Evolutionary conservation across 2,888 invertebrate species (phyloP).

Genomic region (Anorthoa munda): DNA sequence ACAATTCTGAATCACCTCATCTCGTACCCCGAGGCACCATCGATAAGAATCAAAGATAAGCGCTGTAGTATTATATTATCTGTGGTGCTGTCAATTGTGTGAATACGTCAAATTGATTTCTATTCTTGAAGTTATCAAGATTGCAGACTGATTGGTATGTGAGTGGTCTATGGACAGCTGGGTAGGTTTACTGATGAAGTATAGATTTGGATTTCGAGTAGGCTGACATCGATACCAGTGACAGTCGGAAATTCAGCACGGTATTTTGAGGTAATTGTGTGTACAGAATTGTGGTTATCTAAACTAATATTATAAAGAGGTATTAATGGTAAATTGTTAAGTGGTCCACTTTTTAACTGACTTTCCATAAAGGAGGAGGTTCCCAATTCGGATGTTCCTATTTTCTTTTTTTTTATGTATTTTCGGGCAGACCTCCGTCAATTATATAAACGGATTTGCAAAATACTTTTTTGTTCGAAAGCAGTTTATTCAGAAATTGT

Average conservation of each 20-base stretch:
- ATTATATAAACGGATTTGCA: too few relatives aligned
- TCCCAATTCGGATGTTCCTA: too few relatives aligned
- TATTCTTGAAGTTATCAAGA: constrained; percentile 29
- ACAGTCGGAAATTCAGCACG: background rate
- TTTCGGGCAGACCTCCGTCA: too few relatives aligned
- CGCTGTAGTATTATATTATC: background rate
- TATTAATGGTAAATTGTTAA: too few relatives aligned
- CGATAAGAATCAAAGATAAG: constrained; percentile 28
- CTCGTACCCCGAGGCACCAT: constrained; percentile 17
- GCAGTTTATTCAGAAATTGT: too few relatives aligned
- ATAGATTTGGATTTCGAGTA: constrained; percentile 1
- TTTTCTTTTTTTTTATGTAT: too few relatives aligned
- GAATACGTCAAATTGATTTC: constrained; percentile 35
- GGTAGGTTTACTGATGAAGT: background rate
- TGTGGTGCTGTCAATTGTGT: constrained; percentile 38
- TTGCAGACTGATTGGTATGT: constrained; percentile 18
- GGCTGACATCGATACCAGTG: background rate
- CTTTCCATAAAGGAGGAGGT: too few relatives aligned
- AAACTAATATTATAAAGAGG: too few relatives aligned
- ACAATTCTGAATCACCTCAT: constrained; percentile 1
- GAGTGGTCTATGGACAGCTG: constrained; percentile 1
- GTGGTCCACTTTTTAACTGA: too few relatives aligned
- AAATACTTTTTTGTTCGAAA: too few relatives aligned
- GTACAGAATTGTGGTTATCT: background rate
- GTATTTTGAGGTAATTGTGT: background rate